These are phyloP conservation scores for Aricia artaxerxes DNA, from an alignment of 2,888 invertebrate genomes.

Conservation along the genomic window DNA sequence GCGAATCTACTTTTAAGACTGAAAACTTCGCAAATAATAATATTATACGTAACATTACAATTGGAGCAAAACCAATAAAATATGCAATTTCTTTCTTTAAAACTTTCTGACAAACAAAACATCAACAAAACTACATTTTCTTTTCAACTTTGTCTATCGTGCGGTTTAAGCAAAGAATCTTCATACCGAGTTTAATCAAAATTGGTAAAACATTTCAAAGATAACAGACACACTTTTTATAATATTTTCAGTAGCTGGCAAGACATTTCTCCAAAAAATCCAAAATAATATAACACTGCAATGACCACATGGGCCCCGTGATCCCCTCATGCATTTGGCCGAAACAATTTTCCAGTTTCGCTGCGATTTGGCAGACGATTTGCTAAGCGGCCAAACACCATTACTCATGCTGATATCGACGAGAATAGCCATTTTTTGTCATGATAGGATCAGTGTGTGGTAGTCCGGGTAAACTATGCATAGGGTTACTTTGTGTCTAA, in stretches of 20 bases:
- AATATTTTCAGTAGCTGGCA: not conserved
- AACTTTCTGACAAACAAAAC: too few species aligned
- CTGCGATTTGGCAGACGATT: conserved; percentile 71
- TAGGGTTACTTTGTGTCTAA: not conserved
- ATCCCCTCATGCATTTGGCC: conserved; percentile 68
- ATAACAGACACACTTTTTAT: not conserved
- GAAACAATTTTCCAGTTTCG: conserved; percentile 78
- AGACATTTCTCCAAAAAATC: not conserved
- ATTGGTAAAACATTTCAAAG: too few species aligned
- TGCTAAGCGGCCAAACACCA: conserved; percentile 66
- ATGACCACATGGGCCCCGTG: conserved; percentile 56
- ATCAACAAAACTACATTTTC: too few species aligned
- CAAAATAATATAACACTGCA: not conserved
- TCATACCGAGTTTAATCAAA: too few species aligned
- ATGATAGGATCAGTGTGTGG: conserved; percentile 33
- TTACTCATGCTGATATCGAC: conserved; percentile 75
- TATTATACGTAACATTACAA: too few species aligned
- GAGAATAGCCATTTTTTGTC: conserved; percentile 74
- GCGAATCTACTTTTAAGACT: too few species aligned
- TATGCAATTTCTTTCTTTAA: too few species aligned
- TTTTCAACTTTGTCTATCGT: too few species aligned
- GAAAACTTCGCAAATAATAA: too few species aligned
- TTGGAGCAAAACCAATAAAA: too few species aligned
- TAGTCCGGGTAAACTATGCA: conserved; percentile 3
- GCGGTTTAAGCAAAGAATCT: too few species aligned